phyloP scores from a whole-genome alignment of 2,113 vertebrate species.

The Sceloporus tristichus region DNA sequence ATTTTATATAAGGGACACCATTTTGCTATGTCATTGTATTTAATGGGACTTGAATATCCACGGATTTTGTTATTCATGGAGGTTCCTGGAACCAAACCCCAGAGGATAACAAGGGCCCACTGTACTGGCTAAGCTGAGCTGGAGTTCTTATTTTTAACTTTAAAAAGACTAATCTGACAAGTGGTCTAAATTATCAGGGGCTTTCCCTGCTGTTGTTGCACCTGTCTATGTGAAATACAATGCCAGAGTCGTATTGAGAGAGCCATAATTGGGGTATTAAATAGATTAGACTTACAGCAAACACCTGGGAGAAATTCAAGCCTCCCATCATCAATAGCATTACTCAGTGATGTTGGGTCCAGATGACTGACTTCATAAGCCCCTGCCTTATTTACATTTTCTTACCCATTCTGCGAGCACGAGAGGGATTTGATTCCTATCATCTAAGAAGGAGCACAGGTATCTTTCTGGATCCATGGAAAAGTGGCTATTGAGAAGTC shows the following conservation, averaged over 20 bases:
- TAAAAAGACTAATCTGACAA: not conserved
- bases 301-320: not conserved
- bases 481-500: too few relatives aligned
- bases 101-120: too few relatives aligned
- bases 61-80: too few relatives aligned
- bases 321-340: not conserved
- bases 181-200: not conserved
- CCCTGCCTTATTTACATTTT: not conserved
- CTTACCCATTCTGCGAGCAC: too few relatives aligned
- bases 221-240: not conserved
- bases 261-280: not conserved
- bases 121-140: not conserved
- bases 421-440: too few relatives aligned
- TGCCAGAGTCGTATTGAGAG: slow-evolving; percentile 1
- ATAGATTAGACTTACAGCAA: not conserved
- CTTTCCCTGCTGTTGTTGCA: not conserved
- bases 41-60: too few relatives aligned
- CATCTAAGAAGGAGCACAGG: too few relatives aligned
- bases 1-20: too few relatives aligned
- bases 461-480: too few relatives aligned
- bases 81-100: too few relatives aligned
- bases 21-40: too few relatives aligned
- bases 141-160: not conserved
- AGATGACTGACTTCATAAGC: not conserved
- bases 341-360: not conserved